Evolutionary conservation across 1,140 invertebrate genomes (phyloP).

Genomic region (silkworm (Bombyx mori)): DNA sequence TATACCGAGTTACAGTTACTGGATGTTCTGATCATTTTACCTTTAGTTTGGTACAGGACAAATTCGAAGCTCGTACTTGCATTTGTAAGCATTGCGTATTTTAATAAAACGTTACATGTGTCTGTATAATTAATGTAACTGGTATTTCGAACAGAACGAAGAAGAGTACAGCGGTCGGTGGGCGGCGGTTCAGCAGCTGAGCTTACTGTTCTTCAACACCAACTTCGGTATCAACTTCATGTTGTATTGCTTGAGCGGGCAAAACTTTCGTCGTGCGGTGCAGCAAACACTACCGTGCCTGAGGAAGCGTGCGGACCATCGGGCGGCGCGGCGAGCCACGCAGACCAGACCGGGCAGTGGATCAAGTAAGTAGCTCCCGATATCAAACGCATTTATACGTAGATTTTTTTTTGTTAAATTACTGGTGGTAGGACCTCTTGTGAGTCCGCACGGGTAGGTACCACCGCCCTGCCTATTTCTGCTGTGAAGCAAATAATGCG

Average conservation of each 20-base stretch:
- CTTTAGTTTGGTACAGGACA: too few relatives aligned
- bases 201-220: constrained; percentile 77
- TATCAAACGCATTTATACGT: neutral
- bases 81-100: too few relatives aligned
- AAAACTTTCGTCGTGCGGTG: constrained; percentile 82
- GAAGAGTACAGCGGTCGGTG: constrained; percentile 35
- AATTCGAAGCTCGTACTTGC: too few relatives aligned
- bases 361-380: constrained; percentile 3
- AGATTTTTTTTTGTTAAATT: too few relatives aligned
- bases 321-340: constrained; percentile 13
- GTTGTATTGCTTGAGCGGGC: constrained; percentile 86
- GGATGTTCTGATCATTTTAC: too few relatives aligned
- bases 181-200: constrained; percentile 73
- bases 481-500: too few relatives aligned
- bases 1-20: too few relatives aligned
- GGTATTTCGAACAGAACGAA: constrained; percentile 17
- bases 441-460: too few relatives aligned
- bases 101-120: too few relatives aligned
- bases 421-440: too few relatives aligned
- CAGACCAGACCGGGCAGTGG: neutral
- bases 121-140: neutral
- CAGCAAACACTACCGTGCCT: constrained; percentile 31
- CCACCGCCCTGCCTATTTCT: too few relatives aligned
- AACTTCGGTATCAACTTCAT: constrained; percentile 91
- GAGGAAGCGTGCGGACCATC: constrained; percentile 7